Evolutionary conservation across 2,797 vertebrate species (phyloP), one percentile per base, ranked within the genome.

Genomic region (Muraenolepis orangiensis): DNA sequence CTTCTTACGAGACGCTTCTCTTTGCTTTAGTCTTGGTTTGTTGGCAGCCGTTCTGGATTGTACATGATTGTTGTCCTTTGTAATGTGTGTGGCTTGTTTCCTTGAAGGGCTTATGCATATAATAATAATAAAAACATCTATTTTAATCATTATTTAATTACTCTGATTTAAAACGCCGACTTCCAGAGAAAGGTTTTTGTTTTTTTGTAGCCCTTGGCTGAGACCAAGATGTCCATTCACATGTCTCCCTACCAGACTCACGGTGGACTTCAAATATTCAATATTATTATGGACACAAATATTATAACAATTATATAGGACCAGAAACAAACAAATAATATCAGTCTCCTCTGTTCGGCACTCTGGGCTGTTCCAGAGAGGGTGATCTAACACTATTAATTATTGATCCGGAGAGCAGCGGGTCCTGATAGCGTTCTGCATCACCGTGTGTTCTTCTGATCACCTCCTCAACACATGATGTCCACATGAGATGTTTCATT

Each of bases 71-170:
- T 84, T 78, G 78, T 84, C 80, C 76, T 81, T 72, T 82, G 74
- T 78, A 80, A 82, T 80, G 79, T 67, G 89, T 75, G 85, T 34
- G 82, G 85, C 90, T 83, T 87, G 80, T 88, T 88, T 92, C 90
- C 88, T 91, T 90, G 91, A 94, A 94, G 94, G 93, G 93, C 93
- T 94, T 91, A 86, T 82, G 86, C 87, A 86, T 88, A 87, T 82
- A 68, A 76, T 73, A 81, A 85, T 86, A 84, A 80, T n/a, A 76
- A 78, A 76, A 38, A 0, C 82, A 82, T 84, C 79, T 86, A 82
- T 86, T 85, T 85, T 85, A 81, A 88, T 87, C 76, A 82, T 87
- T 83, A 90, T 89, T 88, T 87, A 85, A 86, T 81, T 85, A 40
- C 42, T 84, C 81, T 83, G 66, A 77, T 77, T 64, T 74, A 76